Evolutionary conservation across 2,797 vertebrate genomes (phyloP), one percentile per base, ranked within the genome.

Genomic region (Ctenopoma multispine): DNA sequence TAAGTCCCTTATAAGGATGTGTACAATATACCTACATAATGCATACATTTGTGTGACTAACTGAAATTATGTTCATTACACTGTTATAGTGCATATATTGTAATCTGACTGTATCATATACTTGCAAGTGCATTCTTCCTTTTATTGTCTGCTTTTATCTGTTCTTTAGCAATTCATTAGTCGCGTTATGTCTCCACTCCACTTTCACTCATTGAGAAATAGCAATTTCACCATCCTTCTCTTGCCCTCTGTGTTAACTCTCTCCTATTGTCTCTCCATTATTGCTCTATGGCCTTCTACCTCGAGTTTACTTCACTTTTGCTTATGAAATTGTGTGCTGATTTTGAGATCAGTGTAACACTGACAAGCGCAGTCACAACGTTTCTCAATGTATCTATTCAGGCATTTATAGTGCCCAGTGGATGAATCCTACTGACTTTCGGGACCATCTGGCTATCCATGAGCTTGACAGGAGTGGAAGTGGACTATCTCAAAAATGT

Each of bases 171-270:
- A 20, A 68, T 80, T 62, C 66, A 72, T 59, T 21, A 40, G 75
- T 77, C 70, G 44, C 7, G 1, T 51, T 38, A 49, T 70, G 77
- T 27, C 53, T 72, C 47, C 21, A 54, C 18, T 31, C 13, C 1
- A 7, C 49, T 40, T 59, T 66, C 72, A 75, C 71, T 74, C 51
- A 20, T 54, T 77, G 68, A 75, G 82, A 51, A 85, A 49, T 76
- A 51, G 79, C 2, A 41, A 46, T 84, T 80, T 70, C 3, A 13
- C 11, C 51, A 59, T 69, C 31, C 50, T 56, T 55, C 61, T 36
- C 41, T 17, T 72, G 55, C 20, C 61, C 56, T 79, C 41, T 68
- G 21, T 29, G 15, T n/a, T 69, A 21, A 48, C 58, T 23, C 10
- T 44, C 15, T 48, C 14, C n/a, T 23, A 23, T 1, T 1, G 13